phyloP scores from a whole-genome alignment of 2,888 invertebrate species.

The Cosmopolites sordidus region DNA sequence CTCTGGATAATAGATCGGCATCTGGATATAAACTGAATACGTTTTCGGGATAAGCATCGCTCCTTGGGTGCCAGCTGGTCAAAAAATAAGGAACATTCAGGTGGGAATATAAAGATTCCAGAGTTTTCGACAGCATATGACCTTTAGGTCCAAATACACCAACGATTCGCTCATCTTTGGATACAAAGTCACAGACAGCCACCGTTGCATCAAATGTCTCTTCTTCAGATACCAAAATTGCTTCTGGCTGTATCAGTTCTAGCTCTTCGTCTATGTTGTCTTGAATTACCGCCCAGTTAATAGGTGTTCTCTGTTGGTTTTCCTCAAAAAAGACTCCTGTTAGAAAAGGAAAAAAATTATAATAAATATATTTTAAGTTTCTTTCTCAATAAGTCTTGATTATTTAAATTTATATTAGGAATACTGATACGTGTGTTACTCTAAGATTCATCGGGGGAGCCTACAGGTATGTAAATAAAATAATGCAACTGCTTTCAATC shows the following conservation, averaged over 20 bases:
- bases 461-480: no score
- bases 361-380: no score
- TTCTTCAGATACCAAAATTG: constrained; percentile 18
- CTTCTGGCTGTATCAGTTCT: constrained; percentile 1
- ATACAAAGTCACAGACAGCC: constrained; percentile 10
- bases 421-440: no score
- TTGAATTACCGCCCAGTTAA: constrained; percentile 14
- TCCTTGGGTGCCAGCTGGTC: constrained; percentile 60
- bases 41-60: constrained; percentile 2
- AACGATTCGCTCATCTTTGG: constrained; percentile 57
- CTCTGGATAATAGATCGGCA: constrained; percentile 57
- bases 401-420: constrained; percentile 2
- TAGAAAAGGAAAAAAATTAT: no score
- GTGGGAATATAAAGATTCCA: constrained; percentile 78
- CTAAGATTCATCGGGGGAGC: no score
- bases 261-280: constrained; percentile 15
- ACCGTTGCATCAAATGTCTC: constrained; percentile 40
- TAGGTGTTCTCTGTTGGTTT: constrained; percentile 10
- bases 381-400: no score
- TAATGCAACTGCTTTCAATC: no score
- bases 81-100: constrained; percentile 84
- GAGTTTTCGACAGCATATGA: constrained; percentile 60
- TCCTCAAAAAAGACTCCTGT: constrained; percentile 22
- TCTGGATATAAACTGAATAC: constrained; percentile 36
- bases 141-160: constrained; percentile 80